phyloP scores from a whole-genome alignment of 2,888 invertebrate species.

The Zygogramma bicolorata region DNA sequence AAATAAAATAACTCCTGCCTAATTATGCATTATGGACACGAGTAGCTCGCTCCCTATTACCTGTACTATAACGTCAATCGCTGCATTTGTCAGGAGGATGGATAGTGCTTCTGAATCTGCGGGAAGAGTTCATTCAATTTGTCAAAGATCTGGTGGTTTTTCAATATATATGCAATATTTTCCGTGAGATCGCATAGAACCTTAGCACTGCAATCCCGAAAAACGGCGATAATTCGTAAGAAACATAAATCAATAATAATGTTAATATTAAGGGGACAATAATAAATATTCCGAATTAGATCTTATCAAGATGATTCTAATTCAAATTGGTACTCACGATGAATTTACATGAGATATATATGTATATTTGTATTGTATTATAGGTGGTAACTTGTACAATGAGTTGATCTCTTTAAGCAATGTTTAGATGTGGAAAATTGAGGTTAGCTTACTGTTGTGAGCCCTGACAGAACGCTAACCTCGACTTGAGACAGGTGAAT shows the following conservation, averaged over 20 bases:
- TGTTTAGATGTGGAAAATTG: constrained; percentile 36
- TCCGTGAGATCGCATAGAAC: constrained; percentile 20
- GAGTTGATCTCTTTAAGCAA: constrained; percentile 24
- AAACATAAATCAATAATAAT: constrained; percentile 38
- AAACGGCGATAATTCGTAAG: constrained; percentile 46
- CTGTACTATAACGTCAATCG: no score
- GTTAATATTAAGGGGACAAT: constrained; percentile 47
- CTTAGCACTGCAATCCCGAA: constrained; percentile 32
- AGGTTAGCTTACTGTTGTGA: constrained; percentile 47
- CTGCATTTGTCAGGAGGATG: no score
- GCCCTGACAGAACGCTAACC: constrained; percentile 47
- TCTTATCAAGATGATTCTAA: constrained; percentile 29
- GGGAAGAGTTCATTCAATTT: no score
- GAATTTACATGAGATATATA: constrained; percentile 36
- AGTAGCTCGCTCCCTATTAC: no score
- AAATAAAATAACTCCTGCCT: no score
- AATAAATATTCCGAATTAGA: constrained; percentile 49
- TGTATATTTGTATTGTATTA: constrained; percentile 46
- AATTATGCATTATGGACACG: no score
- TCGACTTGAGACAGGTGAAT: constrained; percentile 28
- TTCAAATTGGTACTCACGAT: constrained; percentile 31
- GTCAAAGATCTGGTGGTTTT: no score
- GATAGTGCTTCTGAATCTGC: no score
- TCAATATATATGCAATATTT: constrained; percentile 28
- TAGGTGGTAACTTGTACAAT: constrained; percentile 33